Evolutionary conservation across 2,888 invertebrate genomes (phyloP), one percentile per base, ranked within the genome.

Genomic region (Scelioninae gen. 1): DNA sequence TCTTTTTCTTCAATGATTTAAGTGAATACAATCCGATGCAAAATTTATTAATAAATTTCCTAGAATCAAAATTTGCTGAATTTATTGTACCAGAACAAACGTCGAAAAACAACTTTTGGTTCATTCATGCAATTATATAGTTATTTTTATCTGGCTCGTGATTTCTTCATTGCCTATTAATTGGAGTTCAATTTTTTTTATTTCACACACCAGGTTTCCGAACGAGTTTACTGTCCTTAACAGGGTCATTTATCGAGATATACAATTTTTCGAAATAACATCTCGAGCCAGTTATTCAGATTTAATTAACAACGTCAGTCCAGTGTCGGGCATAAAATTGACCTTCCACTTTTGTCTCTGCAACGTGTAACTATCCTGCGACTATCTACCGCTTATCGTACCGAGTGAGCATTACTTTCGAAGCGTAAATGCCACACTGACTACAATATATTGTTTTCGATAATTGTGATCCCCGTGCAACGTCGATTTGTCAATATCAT

Each of bases 401-500:
- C 32, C 62, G 38, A 51, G 53, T 63, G 72, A 63, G 66, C 68
- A 58, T 55, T 63, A 71, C 53, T 62, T 66, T 60, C 43, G 55
- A 53, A 55, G 53, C 45, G 58, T 72, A 72, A 72, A 74, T 79
- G 72, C 72, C 53, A 45, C 65, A 66, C 66, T 63, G 51, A 58
- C 72, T 72, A 58, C 66, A 62, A 80, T 74, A 49, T 80, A 80
- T 68, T 74, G 80, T 68, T 66, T 60, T 65, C 72, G 72, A 76
- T 82, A 76, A 82, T 82, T 77, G 65, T 55, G 58, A 82, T 69
- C 66, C 29, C 74, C 1, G 38, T 43, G 15, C 34, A 16, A 32
- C 38, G 76, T 65, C 76, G 65, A 77, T 82, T 77, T 77, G 82
- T 82, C 82, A 77, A 68, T 82, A 82, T 72, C 76, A 55, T 85